These are phyloP conservation scores for Microchrysa polita DNA, from an alignment of 2,888 invertebrate species.

Conservation along the genomic window DNA sequence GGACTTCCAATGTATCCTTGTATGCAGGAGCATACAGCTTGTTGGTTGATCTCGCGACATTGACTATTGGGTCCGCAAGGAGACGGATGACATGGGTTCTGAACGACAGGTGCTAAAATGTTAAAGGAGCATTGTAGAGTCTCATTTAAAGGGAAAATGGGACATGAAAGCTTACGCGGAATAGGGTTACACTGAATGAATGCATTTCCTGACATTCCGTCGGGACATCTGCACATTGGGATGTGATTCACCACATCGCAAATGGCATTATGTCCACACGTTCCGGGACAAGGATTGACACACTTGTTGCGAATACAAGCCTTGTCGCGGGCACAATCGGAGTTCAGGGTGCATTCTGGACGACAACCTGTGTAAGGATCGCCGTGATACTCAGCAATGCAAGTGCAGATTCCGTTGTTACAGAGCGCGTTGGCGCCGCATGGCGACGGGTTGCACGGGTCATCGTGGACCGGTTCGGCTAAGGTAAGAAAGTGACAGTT, in stretches of 20 bases:
- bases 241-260: slow-evolving; percentile 83
- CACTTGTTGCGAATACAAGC: slow-evolving; percentile 81
- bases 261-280: slow-evolving; percentile 79
- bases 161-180: slow-evolving; percentile 56
- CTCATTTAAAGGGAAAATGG: neutral
- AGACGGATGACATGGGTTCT: slow-evolving; percentile 74
- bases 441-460: slow-evolving; percentile 78
- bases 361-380: slow-evolving; percentile 79
- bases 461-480: slow-evolving; percentile 51
- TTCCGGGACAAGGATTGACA: slow-evolving; percentile 76
- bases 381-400: slow-evolving; percentile 76
- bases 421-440: slow-evolving; percentile 81
- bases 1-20: slow-evolving; percentile 74
- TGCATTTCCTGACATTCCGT: slow-evolving; percentile 82
- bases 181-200: slow-evolving; percentile 71
- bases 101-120: slow-evolving; percentile 61
- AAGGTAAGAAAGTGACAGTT: neutral
- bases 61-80: slow-evolving; percentile 78
- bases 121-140: neutral
- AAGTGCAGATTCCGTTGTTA: slow-evolving; percentile 74
- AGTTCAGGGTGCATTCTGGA: slow-evolving; percentile 81
- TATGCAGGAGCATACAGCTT: slow-evolving; percentile 74
- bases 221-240: slow-evolving; percentile 79
- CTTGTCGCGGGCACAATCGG: slow-evolving; percentile 74
- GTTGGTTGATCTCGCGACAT: slow-evolving; percentile 72